A percentile compares a stretch with the other conserved stretches of the same genome.
Conservation (phyloP, 1,140 invertebrate genomes). For the Ceratina calcarata region DNA sequence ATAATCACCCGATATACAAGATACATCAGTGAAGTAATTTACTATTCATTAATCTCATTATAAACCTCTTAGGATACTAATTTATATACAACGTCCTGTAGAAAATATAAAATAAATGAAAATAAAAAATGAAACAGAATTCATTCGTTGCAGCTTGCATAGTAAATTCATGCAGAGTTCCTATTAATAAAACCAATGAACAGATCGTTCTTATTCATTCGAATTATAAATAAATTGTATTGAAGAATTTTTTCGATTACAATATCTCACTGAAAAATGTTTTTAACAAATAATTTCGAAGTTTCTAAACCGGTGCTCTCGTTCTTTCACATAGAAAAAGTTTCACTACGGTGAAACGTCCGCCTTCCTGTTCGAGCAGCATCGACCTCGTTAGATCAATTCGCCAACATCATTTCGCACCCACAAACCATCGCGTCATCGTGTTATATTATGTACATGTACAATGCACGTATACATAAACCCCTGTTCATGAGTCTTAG, state of each 20-base stretch:
- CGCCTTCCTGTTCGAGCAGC: constrained; percentile 48
- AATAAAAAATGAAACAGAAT: neutral
- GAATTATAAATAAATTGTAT: no score
- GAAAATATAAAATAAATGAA: no score
- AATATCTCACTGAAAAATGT: neutral
- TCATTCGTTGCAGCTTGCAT: neutral
- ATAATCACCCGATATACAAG: neutral
- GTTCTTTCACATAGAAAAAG: constrained; percentile 38
- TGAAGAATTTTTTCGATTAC: neutral
- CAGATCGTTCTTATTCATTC: no score
- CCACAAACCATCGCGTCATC: constrained; percentile 55
- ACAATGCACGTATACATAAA: no score
- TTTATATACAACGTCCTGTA: no score
- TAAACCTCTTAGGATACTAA: no score
- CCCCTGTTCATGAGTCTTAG: no score
- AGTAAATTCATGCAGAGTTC: neutral
- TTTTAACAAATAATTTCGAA: neutral
- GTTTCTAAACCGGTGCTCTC: neutral
- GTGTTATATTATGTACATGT: no score
- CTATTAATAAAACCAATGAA: no score
- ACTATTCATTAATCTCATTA: no score
- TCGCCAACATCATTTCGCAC: constrained; percentile 57
- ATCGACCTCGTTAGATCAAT: constrained; percentile 63
- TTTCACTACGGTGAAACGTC: constrained; percentile 61
- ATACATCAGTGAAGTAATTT: no score